Conservation (phyloP, 2,113 vertebrate species). For the Salvator merianae region DNA sequence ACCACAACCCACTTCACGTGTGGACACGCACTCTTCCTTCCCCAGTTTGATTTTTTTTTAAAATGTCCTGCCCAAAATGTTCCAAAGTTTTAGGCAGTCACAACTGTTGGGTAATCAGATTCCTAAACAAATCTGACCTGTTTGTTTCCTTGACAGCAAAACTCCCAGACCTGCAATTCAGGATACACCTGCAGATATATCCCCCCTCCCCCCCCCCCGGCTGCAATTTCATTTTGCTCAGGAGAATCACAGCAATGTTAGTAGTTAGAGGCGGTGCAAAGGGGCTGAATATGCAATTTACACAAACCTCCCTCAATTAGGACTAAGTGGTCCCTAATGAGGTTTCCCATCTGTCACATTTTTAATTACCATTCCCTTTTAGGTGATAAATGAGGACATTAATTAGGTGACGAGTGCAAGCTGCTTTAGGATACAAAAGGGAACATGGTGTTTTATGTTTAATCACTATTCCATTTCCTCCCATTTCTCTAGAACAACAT, state of each 20-base stretch:
- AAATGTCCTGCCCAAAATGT: not conserved
- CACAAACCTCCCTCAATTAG: not conserved
- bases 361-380: conserved; percentile 31
- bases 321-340: not conserved
- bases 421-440: not conserved
- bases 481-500: not conserved
- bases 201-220: not conserved
- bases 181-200: not conserved
- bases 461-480: conserved; percentile 28
- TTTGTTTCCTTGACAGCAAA: not conserved
- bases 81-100: not conserved
- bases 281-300: conserved; percentile 8
- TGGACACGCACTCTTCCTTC: not conserved
- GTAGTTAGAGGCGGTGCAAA: not conserved
- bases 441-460: not conserved
- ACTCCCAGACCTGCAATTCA: not conserved
- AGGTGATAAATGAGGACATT: not conserved
- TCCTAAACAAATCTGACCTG: not conserved
- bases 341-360: not conserved
- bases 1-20: not conserved
- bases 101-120: not conserved
- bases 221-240: conserved; percentile 5
- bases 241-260: not conserved
- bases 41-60: not conserved
- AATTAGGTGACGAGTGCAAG: not conserved